Conservation (phyloP, 1,140 invertebrate species). For the Daktulosphaira vitifoliae region DNA sequence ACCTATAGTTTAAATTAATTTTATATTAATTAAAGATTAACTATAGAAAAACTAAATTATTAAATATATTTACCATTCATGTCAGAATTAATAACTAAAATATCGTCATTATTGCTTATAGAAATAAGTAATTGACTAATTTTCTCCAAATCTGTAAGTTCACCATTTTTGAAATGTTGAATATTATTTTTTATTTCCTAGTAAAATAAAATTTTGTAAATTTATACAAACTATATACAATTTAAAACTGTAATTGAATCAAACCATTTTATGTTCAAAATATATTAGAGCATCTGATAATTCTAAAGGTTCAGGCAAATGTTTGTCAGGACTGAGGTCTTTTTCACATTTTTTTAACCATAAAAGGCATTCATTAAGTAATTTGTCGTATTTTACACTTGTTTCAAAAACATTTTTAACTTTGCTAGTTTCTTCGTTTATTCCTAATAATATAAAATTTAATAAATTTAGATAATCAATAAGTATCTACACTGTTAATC, state of each 20-base stretch:
- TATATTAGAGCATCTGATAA: conserved; percentile 4
- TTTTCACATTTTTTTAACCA: conserved; percentile 25
- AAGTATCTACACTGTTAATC: too few species aligned
- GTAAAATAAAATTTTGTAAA: neutral
- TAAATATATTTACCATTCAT: neutral
- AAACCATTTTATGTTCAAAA: neutral
- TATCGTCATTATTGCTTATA: neutral
- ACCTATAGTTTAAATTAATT: neutral
- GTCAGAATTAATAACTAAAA: neutral
- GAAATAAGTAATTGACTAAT: neutral
- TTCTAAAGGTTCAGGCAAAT: conserved; percentile 15
- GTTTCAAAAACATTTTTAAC: conserved; percentile 6
- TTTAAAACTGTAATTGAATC: neutral
- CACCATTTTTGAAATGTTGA: conserved; percentile 10
- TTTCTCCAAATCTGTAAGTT: conserved; percentile 23
- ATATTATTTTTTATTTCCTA: conserved; percentile 18
- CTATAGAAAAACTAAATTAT: neutral
- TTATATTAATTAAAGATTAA: too few species aligned
- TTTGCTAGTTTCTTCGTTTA: conserved; percentile 3
- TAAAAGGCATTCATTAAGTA: neutral
- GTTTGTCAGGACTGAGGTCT: conserved; percentile 12
- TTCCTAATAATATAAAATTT: neutral
- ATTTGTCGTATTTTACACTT: conserved; percentile 6
- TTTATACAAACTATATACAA: too few species aligned
- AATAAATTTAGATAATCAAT: too few species aligned